Evolutionary conservation across 2,888 invertebrate species (phyloP).

Genomic region (Drosophila putrida): DNA sequence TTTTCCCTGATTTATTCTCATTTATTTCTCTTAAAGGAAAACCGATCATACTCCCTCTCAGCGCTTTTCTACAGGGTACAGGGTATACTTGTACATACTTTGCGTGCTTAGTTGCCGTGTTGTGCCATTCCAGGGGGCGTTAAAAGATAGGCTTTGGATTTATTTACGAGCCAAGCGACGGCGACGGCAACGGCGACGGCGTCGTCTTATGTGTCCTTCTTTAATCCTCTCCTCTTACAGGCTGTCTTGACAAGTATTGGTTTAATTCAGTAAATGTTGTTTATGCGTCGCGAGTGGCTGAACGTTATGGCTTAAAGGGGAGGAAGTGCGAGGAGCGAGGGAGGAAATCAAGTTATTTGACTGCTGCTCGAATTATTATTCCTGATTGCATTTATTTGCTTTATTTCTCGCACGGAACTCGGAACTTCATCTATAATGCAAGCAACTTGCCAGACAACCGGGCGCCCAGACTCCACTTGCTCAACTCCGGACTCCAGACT

Average conservation of each 20-base stretch:
- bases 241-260: slow-evolving; percentile 26
- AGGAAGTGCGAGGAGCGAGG: not conserved
- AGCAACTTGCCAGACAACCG: slow-evolving; percentile 58
- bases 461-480: slow-evolving; percentile 35
- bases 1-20: too few species aligned
- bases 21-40: not conserved
- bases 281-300: slow-evolving; percentile 54
- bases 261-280: slow-evolving; percentile 60
- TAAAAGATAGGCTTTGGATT: slow-evolving; percentile 54
- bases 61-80: too few species aligned
- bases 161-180: slow-evolving; percentile 65
- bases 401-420: slow-evolving; percentile 69
- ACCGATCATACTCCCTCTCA: not conserved
- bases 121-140: slow-evolving; percentile 34
- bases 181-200: not conserved
- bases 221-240: not conserved
- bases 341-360: slow-evolving; percentile 73
- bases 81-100: not conserved
- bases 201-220: not conserved
- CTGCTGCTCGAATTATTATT: slow-evolving; percentile 77
- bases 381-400: slow-evolving; percentile 78
- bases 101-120: slow-evolving; percentile 13
- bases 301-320: slow-evolving; percentile 30
- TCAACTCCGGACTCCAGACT: not conserved
- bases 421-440: slow-evolving; percentile 77